A percentile compares a stretch with the other conserved stretches of the same genome.
phyloP scores from a whole-genome alignment of 2,888 invertebrate genomes.

The Drosophila siamana region DNA sequence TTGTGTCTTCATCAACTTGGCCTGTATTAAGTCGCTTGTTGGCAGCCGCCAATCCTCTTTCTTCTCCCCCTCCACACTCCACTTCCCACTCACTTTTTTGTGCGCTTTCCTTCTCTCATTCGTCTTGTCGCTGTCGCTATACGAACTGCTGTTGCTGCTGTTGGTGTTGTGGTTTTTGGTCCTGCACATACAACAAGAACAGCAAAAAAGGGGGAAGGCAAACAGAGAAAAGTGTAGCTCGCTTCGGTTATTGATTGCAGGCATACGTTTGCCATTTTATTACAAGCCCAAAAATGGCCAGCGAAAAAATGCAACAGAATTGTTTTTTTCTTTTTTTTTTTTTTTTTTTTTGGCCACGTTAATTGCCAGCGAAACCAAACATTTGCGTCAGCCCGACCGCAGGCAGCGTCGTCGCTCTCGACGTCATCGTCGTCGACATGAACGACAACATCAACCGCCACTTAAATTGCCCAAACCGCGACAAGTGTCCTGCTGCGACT shows the following conservation, averaged over 20 bases:
- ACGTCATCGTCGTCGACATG: slow-evolving; percentile 61
- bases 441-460: slow-evolving; percentile 75
- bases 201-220: slow-evolving; percentile 6
- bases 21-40: slow-evolving; percentile 77
- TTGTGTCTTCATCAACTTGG: slow-evolving; percentile 79
- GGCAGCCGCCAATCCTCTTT: slow-evolving; percentile 33
- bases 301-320: slow-evolving; percentile 48
- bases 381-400: slow-evolving; percentile 70
- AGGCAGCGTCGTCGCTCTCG: slow-evolving; percentile 37
- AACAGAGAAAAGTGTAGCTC: slow-evolving; percentile 33
- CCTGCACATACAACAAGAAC: slow-evolving; percentile 1
- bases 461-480: slow-evolving; percentile 81
- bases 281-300: slow-evolving; percentile 60
- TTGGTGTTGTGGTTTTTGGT: slow-evolving; percentile 40
- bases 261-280: slow-evolving; percentile 80
- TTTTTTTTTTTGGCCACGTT: slow-evolving; percentile 63
- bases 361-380: slow-evolving; percentile 80
- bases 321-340: slow-evolving; percentile 33
- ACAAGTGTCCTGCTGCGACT: slow-evolving; percentile 72
- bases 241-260: slow-evolving; percentile 74
- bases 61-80: neutral
- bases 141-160: slow-evolving; percentile 35
- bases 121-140: slow-evolving; percentile 31
- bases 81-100: neutral
- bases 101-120: neutral